These are phyloP conservation scores for Malacosoma neustria DNA, from an alignment of 2,888 invertebrate genomes.

Conservation along the genomic window DNA sequence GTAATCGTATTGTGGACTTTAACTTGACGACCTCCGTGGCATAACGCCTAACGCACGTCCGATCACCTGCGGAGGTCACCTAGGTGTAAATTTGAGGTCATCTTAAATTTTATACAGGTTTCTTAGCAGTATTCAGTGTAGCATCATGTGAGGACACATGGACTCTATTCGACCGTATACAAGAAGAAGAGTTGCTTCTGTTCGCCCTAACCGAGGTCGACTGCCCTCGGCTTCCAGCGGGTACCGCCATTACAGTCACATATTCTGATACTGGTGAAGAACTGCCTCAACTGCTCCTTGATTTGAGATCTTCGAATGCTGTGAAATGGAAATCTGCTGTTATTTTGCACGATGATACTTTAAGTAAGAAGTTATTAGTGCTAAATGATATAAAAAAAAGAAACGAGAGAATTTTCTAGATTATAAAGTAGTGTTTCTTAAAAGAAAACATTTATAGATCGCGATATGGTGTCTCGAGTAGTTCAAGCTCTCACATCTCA, in stretches of 20 bases:
- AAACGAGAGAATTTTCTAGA: too few relatives aligned
- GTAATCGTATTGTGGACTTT: too few relatives aligned
- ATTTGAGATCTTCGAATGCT: conserved; percentile 78
- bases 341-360: conserved; percentile 81
- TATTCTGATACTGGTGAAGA: conserved; percentile 81
- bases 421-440: too few relatives aligned
- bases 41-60: too few relatives aligned
- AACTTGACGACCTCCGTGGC: too few relatives aligned
- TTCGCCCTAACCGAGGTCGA: conserved; percentile 86
- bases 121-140: conserved; percentile 81
- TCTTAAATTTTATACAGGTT: conserved; percentile 67
- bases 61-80: too few relatives aligned
- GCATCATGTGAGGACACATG: conserved; percentile 85
- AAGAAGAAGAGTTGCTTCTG: conserved; percentile 78
- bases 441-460: too few relatives aligned
- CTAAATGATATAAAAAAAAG: too few relatives aligned
- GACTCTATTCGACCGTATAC: conserved; percentile 78
- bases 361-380: conserved; percentile 79
- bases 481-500: conserved; percentile 73
- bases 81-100: too few relatives aligned
- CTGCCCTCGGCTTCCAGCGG: conserved; percentile 82
- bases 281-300: conserved; percentile 84
- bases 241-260: conserved; percentile 82
- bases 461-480: conserved; percentile 79
- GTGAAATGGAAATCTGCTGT: conserved; percentile 83